Conservation (phyloP, 2,888 invertebrate species). For the Mythimna vitellina region DNA sequence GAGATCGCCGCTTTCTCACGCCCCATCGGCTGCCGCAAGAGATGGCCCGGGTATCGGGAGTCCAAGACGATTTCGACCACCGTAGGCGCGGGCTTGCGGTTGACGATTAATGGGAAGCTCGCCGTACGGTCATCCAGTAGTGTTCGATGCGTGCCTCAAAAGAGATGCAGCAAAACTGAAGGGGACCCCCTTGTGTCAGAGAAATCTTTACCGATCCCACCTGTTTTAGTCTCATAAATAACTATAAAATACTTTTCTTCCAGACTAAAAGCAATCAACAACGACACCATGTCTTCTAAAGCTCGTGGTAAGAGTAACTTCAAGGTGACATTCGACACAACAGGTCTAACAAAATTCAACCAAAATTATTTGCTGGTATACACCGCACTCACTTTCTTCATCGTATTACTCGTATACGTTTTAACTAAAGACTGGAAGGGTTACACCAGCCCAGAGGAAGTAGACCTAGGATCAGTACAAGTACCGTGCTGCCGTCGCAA, state of each 20-base stretch:
- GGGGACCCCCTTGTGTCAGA: too few species aligned
- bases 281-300: slow-evolving; percentile 40
- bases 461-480: slow-evolving; percentile 78
- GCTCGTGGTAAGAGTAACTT: slow-evolving; percentile 36
- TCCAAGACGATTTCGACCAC: too few species aligned
- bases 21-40: too few species aligned
- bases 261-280: slow-evolving; percentile 17
- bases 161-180: too few species aligned
- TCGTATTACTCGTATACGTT: slow-evolving; percentile 71
- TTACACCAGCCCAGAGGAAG: slow-evolving; percentile 78
- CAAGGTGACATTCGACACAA: slow-evolving; percentile 40
- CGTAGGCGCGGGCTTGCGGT: too few species aligned
- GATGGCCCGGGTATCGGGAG: too few species aligned
- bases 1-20: too few species aligned
- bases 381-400: slow-evolving; percentile 69
- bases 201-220: too few species aligned
- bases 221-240: neutral
- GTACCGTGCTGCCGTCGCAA: slow-evolving; percentile 64
- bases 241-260: slow-evolving; percentile 8
- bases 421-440: slow-evolving; percentile 78
- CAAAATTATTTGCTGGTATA: slow-evolving; percentile 66
- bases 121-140: too few species aligned
- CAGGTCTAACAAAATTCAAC: slow-evolving; percentile 34
- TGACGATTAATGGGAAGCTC: too few species aligned
- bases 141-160: too few species aligned